These are phyloP conservation scores for Hesperia comma DNA, from an alignment of 2,888 invertebrate genomes.

Conservation along the genomic window DNA sequence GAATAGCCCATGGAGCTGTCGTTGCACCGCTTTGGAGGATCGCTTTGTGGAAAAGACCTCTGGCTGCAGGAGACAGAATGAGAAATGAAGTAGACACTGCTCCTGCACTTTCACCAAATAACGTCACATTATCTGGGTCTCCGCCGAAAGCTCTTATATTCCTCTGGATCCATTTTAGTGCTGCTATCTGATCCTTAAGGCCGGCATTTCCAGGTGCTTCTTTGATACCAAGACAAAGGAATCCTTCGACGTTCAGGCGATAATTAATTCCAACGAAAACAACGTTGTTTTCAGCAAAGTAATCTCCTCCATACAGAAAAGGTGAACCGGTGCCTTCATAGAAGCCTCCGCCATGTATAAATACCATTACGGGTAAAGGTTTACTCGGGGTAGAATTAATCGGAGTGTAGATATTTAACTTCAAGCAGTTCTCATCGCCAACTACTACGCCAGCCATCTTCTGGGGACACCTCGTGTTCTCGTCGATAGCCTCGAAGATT, in stretches of 20 bases:
- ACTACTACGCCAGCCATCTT: slow-evolving; percentile 56
- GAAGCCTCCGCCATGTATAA: slow-evolving; percentile 86
- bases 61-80: slow-evolving; percentile 65
- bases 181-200: slow-evolving; percentile 80
- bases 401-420: slow-evolving; percentile 70
- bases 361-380: slow-evolving; percentile 85
- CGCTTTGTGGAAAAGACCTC: slow-evolving; percentile 70
- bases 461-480: slow-evolving; percentile 73
- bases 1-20: slow-evolving; percentile 69
- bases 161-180: slow-evolving; percentile 68
- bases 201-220: slow-evolving; percentile 87
- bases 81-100: slow-evolving; percentile 71
- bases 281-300: slow-evolving; percentile 82
- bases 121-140: slow-evolving; percentile 68
- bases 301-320: slow-evolving; percentile 85
- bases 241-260: slow-evolving; percentile 84
- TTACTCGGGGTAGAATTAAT: slow-evolving; percentile 47
- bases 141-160: slow-evolving; percentile 74
- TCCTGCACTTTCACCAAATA: slow-evolving; percentile 79
- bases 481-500: slow-evolving; percentile 68
- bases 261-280: slow-evolving; percentile 85
- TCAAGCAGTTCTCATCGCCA: slow-evolving; percentile 70
- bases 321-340: slow-evolving; percentile 84
- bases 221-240: slow-evolving; percentile 84
- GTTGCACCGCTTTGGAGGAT: slow-evolving; percentile 75